Base-by-base conservation (phyloP, 2,797 vertebrate species). In the Enteromius thamalakanensis region DNA sequence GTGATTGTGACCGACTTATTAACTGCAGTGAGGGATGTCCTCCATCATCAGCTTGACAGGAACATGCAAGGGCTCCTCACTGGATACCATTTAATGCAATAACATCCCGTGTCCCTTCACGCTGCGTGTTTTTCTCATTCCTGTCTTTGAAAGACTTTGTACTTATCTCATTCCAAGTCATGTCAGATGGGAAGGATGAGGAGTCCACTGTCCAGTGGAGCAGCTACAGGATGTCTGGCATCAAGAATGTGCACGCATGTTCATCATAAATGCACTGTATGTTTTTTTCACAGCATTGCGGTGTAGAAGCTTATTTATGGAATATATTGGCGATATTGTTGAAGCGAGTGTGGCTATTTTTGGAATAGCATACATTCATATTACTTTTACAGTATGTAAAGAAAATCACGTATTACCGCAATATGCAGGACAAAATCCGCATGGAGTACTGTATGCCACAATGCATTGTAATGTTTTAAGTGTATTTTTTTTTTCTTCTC, bases 11-110 rank as follows among this genome's bases (percentile, higher is more conserved):
- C 47, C 47, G 70, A 87, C 60, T 67, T 51, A 19, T 65, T 79
- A 64, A 70, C 32, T 34, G 21, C 82, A 82, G 51, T 69, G 47
- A 81, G 60, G 71, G 80, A 90, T 69, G 84, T 90, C 91, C 90
- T 91, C 88, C 90, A 92, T 87, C 93, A 91, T 92, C 93, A 93
- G 93, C 91, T 93, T 95, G 92, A 94, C 94, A 95, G 95, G 94
- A 93, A 95, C 92, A 94, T 91, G 93, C 79, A 96, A 96, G 96
- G 96, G 96, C 95, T 96, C 92, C 91, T 94, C 94, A 94, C 94
- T 94, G 93, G 94, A 90, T 94, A 94, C 95, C 92, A 78, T 85
- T 92, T 94, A 95, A 96, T 94, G 96, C 95, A 96, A 96, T 96
- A 96, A 96, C 88, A 91, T 87, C 88, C 91, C 87, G 91, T 94